Evolutionary conservation across 2,797 vertebrate genomes (phyloP).

Genomic region (Gallinago stenura): DNA sequence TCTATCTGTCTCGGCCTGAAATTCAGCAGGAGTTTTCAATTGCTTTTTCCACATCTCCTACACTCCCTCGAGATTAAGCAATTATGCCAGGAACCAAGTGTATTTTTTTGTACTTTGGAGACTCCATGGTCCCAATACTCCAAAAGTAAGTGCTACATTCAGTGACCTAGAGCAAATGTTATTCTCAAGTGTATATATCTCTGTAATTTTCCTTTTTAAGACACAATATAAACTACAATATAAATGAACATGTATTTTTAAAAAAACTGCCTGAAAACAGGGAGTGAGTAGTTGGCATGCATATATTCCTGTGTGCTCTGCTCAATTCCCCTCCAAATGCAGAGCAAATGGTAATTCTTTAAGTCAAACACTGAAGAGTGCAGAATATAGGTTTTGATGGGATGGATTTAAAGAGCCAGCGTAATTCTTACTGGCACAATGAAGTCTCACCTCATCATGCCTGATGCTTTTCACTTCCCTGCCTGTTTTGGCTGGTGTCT

Average conservation of each 20-base stretch:
- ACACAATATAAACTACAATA: neutral
- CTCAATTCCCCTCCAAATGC: neutral
- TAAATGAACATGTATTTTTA: neutral
- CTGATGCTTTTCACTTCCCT: fast-evolving
- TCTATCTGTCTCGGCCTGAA: neutral
- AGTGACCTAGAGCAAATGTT: neutral
- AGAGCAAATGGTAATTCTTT: neutral
- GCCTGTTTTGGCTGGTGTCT: neutral
- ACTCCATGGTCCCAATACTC: fast-evolving
- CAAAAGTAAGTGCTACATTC: neutral
- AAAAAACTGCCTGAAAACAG: neutral
- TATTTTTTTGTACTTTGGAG: neutral
- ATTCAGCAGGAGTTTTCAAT: neutral
- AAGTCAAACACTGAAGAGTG: neutral
- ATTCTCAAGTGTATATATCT: neutral
- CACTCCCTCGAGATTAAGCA: neutral
- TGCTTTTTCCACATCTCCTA: neutral
- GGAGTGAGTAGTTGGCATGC: neutral
- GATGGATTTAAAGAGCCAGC: neutral
- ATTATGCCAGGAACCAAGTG: neutral
- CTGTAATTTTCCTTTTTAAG: neutral
- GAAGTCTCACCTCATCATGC: neutral
- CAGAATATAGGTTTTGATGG: neutral
- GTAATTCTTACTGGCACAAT: fast-evolving
- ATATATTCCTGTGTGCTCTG: neutral